phyloP scores from a whole-genome alignment of 2,797 vertebrate genomes.

The Danio aesculapii region DNA sequence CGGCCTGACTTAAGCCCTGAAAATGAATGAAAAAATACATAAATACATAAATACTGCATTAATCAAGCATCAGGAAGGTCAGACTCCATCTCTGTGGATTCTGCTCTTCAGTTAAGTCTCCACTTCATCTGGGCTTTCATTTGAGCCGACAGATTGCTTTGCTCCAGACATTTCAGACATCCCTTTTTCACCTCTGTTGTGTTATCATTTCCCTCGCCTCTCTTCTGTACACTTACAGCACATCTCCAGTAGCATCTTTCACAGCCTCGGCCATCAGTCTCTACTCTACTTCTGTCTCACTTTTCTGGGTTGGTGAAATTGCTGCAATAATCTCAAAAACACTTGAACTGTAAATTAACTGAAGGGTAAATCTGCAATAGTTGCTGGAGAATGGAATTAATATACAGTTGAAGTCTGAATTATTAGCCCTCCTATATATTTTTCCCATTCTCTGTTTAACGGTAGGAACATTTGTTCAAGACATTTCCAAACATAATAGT shows the following conservation, averaged over 20 bases:
- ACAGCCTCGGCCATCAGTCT: slow-evolving; percentile 7
- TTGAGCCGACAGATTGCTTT: slow-evolving; percentile 19
- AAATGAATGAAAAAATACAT: no score
- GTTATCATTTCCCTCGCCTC: slow-evolving; percentile 43
- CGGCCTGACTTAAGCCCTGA: no score
- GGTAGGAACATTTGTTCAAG: no score
- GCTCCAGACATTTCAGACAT: slow-evolving; percentile 29
- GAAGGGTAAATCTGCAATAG: slow-evolving; percentile 9
- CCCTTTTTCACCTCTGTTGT: slow-evolving; percentile 34
- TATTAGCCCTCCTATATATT: no score
- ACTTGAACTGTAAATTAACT: slow-evolving; percentile 9
- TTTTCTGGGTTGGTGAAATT: slow-evolving; percentile 29
- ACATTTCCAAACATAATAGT: no score
- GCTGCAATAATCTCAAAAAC: slow-evolving; percentile 37
- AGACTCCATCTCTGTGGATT: background rate
- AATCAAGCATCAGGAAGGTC: background rate
- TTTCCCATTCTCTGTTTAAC: no score
- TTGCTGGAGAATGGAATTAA: background rate
- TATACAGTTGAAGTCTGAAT: no score
- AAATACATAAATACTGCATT: background rate
- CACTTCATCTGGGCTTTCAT: slow-evolving; percentile 26
- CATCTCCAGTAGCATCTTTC: slow-evolving; percentile 25
- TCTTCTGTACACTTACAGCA: slow-evolving; percentile 22
- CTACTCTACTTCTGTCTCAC: slow-evolving; percentile 6
- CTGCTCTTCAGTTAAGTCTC: background rate